Evolutionary conservation across 2,113 vertebrate genomes (phyloP).

Genomic region (Takifugu flavidus): DNA sequence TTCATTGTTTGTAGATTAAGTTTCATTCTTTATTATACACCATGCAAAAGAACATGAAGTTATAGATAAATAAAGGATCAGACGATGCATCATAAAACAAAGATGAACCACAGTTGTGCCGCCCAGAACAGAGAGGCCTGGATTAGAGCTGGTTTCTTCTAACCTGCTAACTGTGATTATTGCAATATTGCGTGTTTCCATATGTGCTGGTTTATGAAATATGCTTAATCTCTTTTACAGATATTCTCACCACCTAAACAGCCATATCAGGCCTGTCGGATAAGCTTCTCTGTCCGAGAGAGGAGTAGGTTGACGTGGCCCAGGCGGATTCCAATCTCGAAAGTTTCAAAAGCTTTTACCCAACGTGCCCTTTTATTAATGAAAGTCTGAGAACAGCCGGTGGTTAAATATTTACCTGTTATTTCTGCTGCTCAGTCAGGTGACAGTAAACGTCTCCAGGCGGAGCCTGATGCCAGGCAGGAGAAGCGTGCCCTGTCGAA

Average conservation of each 20-base stretch:
- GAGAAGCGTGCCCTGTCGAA: conserved; percentile 61
- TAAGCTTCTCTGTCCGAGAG: too few species aligned
- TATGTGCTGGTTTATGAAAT: not conserved
- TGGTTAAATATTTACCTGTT: conserved; percentile 43
- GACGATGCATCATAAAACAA: not conserved
- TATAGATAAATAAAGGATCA: not conserved
- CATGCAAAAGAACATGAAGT: not conserved
- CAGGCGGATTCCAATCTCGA: not conserved
- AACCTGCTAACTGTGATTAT: not conserved
- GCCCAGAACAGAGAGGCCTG: not conserved
- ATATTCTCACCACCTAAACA: not conserved
- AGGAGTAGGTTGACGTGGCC: not conserved
- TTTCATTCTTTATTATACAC: not conserved
- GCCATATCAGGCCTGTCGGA: too few species aligned
- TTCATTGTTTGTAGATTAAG: not conserved
- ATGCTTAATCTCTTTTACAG: not conserved
- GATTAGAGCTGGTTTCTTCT: not conserved
- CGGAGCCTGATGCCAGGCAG: conserved; percentile 46
- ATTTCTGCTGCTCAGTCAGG: conserved; percentile 32
- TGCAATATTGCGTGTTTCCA: not conserved
- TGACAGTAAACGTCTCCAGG: conserved; percentile 43
- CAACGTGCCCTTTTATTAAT: not conserved
- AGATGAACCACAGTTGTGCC: not conserved
- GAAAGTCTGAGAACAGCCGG: conserved; percentile 2
- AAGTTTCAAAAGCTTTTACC: not conserved